These are phyloP conservation scores for Melanotaenia boesemani DNA, from an alignment of 2,797 vertebrate species.

Conservation along the genomic window DNA sequence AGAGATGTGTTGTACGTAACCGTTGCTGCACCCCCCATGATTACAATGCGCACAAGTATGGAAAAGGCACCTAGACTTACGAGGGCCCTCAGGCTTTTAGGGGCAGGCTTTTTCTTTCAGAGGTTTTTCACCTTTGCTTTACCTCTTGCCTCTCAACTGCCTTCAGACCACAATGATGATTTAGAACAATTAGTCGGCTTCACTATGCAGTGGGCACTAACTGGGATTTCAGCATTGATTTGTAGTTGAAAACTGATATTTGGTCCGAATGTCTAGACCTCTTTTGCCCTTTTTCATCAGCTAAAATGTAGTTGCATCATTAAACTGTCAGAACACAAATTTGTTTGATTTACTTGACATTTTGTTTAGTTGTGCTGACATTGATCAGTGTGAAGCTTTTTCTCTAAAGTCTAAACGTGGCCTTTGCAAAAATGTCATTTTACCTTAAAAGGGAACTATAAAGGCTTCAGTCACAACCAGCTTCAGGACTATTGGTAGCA, in stretches of 20 bases:
- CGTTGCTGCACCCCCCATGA: slow-evolving; percentile 44
- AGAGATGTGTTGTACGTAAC: slow-evolving; percentile 44
- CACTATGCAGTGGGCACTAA: neutral
- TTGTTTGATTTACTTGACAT: neutral
- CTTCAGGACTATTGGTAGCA: too few relatives aligned
- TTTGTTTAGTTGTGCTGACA: neutral
- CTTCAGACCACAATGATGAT: slow-evolving; percentile 41
- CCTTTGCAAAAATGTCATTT: neutral
- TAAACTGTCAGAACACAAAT: neutral
- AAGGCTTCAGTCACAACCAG: too few relatives aligned
- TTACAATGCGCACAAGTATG: slow-evolving; percentile 67
- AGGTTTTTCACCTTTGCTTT: slow-evolving; percentile 56
- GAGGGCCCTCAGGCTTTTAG: slow-evolving; percentile 47
- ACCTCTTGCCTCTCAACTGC: slow-evolving; percentile 47
- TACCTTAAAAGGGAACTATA: neutral
- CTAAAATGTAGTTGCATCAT: neutral
- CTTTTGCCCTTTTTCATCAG: neutral
- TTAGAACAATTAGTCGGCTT: slow-evolving; percentile 48
- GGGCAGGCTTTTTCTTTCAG: slow-evolving; percentile 35
- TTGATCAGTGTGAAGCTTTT: neutral
- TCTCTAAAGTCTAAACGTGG: neutral
- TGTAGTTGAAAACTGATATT: neutral
- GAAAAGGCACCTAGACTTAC: slow-evolving; percentile 59
- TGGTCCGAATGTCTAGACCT: neutral
- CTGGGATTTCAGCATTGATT: neutral